A percentile compares a stretch with the other conserved stretches of the same genome.
These are phyloP conservation scores for Sylvilagus bachmani DNA, from an alignment of 2,113 vertebrate genomes.

Conservation along the genomic window DNA sequence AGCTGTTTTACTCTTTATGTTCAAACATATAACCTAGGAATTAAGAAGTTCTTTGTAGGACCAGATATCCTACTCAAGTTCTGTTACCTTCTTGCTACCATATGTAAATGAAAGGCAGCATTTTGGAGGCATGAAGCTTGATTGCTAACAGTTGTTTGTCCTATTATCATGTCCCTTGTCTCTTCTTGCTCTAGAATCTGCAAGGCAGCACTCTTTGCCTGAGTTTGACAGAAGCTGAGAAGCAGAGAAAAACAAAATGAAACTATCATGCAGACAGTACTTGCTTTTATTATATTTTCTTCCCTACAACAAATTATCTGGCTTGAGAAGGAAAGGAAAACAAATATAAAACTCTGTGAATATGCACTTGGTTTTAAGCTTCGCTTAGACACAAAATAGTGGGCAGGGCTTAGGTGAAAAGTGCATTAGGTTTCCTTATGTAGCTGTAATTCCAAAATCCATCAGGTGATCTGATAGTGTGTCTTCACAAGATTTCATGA, in stretches of 20 bases:
- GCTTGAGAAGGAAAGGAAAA: slow-evolving; percentile 74
- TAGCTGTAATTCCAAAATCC: slow-evolving; percentile 63
- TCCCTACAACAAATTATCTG: slow-evolving; percentile 85
- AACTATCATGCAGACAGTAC: slow-evolving; percentile 75
- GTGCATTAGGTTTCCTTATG: not conserved
- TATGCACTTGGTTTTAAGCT: slow-evolving; percentile 49
- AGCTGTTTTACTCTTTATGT: not conserved
- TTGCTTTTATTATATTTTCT: slow-evolving; percentile 80
- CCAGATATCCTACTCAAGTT: not conserved
- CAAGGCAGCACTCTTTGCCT: slow-evolving; percentile 44
- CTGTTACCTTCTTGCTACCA: not conserved
- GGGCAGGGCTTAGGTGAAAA: slow-evolving; percentile 66
- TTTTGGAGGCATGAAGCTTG: slow-evolving; percentile 69
- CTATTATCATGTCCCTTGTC: slow-evolving; percentile 69
- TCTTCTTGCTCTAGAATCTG: slow-evolving; percentile 79
- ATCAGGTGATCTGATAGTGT: slow-evolving; percentile 57
- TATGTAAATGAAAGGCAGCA: slow-evolving; percentile 50
- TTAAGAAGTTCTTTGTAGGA: not conserved
- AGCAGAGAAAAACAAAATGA: slow-evolving; percentile 75
- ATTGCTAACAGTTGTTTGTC: slow-evolving; percentile 44
- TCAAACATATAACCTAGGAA: not conserved
- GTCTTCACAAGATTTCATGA: slow-evolving; percentile 29
- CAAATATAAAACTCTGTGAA: slow-evolving; percentile 61
- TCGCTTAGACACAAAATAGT: slow-evolving; percentile 73
- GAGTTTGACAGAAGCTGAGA: slow-evolving; percentile 81